Conservation (phyloP, 2,888 invertebrate genomes). For the Chorisops tibialis region DNA sequence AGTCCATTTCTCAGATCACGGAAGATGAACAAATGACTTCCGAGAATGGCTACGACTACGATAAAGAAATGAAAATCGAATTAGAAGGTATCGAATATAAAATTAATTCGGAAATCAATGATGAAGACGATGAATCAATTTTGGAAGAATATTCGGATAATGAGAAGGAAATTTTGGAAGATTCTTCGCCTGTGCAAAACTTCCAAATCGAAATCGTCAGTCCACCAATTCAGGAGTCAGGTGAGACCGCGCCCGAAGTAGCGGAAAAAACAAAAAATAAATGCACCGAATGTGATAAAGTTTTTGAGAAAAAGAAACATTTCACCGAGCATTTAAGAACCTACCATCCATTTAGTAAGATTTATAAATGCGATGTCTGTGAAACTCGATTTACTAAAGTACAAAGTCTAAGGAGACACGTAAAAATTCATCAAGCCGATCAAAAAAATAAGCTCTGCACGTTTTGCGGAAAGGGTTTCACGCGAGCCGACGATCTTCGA, state of each 20-base stretch:
- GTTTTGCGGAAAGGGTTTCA: conserved; percentile 37
- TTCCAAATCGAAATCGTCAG: conserved; percentile 6
- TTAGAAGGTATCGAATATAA: conserved; percentile 21
- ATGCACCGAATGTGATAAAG: conserved; percentile 12
- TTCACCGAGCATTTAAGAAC: conserved; percentile 5
- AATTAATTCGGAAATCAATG: conserved; percentile 10
- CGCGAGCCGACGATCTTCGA: conserved; percentile 38
- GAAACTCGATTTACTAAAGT: conserved; percentile 12
- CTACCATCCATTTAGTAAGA: not conserved
- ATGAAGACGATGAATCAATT: not conserved
- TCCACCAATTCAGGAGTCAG: not conserved
- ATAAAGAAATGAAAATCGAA: conserved; percentile 25
- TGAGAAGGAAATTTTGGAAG: not conserved
- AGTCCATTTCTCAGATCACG: not conserved
- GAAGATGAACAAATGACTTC: not conserved
- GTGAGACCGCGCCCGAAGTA: not conserved
- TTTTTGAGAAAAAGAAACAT: conserved; percentile 11
- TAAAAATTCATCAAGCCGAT: conserved; percentile 39
- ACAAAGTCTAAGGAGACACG: conserved; percentile 26
- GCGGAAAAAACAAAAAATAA: not conserved
- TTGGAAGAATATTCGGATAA: conserved; percentile 4
- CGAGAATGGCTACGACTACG: not conserved
- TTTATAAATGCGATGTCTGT: conserved; percentile 9
- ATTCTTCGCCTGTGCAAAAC: not conserved
- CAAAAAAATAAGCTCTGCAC: conserved; percentile 38